Evolutionary conservation across 2,797 vertebrate species (phyloP).

Genomic region (Apogon talboti): DNA sequence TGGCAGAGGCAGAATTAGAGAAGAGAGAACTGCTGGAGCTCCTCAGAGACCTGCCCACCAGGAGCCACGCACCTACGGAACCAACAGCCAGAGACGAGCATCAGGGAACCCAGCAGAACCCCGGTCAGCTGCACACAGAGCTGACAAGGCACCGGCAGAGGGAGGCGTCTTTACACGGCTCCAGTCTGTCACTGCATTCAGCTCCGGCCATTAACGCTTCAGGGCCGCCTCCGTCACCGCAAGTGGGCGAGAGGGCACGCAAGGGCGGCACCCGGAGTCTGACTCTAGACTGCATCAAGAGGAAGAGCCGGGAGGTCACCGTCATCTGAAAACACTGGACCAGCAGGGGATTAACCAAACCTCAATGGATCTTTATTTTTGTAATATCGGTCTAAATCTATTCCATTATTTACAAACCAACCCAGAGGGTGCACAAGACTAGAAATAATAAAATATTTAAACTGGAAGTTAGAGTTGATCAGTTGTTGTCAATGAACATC

Average conservation of each 20-base stretch:
- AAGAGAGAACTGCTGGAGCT: constrained; percentile 89
- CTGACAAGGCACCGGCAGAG: constrained; percentile 79
- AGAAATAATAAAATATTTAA: too few species aligned
- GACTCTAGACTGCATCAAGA: constrained; percentile 86
- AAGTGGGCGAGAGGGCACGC: constrained; percentile 73
- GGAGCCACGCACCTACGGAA: constrained; percentile 35
- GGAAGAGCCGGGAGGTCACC: constrained; percentile 87
- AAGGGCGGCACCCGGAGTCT: constrained; percentile 80
- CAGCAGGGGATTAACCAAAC: not conserved
- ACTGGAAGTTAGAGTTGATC: too few species aligned
- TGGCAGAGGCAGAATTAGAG: constrained; percentile 89
- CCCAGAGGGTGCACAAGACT: not conserved
- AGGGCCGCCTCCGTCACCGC: constrained; percentile 58
- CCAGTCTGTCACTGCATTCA: constrained; percentile 63
- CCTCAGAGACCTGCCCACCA: constrained; percentile 78
- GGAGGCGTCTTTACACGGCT: constrained; percentile 69
- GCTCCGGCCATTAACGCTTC: constrained; percentile 27
- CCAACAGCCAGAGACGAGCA: constrained; percentile 32
- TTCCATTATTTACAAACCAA: not conserved
- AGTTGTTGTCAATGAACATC: too few species aligned
- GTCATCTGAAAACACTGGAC: constrained; percentile 74
- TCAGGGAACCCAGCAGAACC: constrained; percentile 30
- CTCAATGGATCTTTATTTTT: constrained; percentile 11
- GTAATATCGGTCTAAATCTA: constrained; percentile 10
- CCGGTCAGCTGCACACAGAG: constrained; percentile 24